These are phyloP conservation scores for Copsychus sechellarum DNA, from an alignment of 2,113 vertebrate genomes.

Conservation along the genomic window DNA sequence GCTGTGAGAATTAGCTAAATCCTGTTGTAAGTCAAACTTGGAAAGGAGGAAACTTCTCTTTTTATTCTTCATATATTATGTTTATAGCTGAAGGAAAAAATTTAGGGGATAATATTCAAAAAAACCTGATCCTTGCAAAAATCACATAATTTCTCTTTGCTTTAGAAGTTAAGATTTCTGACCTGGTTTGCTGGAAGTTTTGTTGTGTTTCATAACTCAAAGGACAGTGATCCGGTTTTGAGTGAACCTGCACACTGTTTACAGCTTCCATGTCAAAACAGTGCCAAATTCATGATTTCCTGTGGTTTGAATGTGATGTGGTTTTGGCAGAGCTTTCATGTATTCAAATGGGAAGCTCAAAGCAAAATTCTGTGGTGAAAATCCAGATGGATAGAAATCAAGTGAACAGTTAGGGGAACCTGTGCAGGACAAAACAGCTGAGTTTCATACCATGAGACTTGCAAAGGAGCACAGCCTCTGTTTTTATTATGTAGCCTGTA, in stretches of 20 bases:
- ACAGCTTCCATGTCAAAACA: constrained; percentile 53
- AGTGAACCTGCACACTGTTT: constrained; percentile 63
- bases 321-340: constrained; percentile 51
- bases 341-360: constrained; percentile 33
- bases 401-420: constrained; percentile 29
- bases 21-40: not conserved
- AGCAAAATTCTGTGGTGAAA: constrained; percentile 39
- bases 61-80: not conserved
- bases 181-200: constrained; percentile 16
- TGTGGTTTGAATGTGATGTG: constrained; percentile 66
- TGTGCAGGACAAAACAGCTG: constrained; percentile 14
- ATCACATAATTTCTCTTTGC: not conserved
- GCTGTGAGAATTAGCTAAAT: not conserved
- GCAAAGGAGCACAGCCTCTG: not conserved
- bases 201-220: constrained; percentile 54
- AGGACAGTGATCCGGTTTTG: constrained; percentile 20
- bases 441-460: not conserved
- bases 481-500: not conserved
- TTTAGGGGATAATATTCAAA: not conserved
- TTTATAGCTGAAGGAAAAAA: not conserved
- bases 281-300: constrained; percentile 62
- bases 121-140: not conserved
- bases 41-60: not conserved
- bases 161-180: constrained; percentile 10
- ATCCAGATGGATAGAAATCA: constrained; percentile 44